Conservation (phyloP, 2,888 invertebrate genomes). For the Parapristionchus giblindavisi region DNA sequence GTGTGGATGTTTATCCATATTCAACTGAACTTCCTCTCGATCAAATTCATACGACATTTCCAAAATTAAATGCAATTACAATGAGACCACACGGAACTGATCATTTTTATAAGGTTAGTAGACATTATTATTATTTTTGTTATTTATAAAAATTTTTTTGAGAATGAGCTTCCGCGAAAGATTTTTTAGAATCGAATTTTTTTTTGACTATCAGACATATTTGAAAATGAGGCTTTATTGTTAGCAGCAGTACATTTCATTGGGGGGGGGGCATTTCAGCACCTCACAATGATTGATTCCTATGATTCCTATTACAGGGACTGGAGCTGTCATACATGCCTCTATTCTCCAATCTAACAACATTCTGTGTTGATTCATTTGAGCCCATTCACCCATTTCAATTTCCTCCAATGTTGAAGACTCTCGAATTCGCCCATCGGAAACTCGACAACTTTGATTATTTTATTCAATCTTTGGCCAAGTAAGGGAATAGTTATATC, state of each 20-base stretch:
- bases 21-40: neutral
- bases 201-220: too few species aligned
- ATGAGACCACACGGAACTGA: constrained; percentile 22
- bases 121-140: neutral
- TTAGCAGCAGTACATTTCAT: too few species aligned
- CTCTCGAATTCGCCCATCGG: constrained; percentile 20
- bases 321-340: neutral
- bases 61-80: neutral
- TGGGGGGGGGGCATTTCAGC: neutral
- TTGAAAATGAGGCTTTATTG: too few species aligned
- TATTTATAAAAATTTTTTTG: too few species aligned
- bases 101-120: constrained; percentile 7
- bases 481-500: neutral
- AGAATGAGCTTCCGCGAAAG: too few species aligned
- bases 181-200: neutral
- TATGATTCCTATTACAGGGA: constrained; percentile 8
- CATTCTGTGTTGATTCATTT: constrained; percentile 22
- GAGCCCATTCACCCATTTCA: neutral
- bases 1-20: constrained; percentile 31
- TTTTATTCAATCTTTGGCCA: neutral
- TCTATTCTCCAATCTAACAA: neutral
- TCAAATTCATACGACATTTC: neutral
- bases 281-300: neutral
- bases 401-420: constrained; percentile 8
- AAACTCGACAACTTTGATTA: neutral